Percentiles rank a stretch among this genome's conserved stretches.
These are phyloP conservation scores for Archilochus colubris DNA, from an alignment of 2,113 vertebrate species.

Conservation along the genomic window DNA sequence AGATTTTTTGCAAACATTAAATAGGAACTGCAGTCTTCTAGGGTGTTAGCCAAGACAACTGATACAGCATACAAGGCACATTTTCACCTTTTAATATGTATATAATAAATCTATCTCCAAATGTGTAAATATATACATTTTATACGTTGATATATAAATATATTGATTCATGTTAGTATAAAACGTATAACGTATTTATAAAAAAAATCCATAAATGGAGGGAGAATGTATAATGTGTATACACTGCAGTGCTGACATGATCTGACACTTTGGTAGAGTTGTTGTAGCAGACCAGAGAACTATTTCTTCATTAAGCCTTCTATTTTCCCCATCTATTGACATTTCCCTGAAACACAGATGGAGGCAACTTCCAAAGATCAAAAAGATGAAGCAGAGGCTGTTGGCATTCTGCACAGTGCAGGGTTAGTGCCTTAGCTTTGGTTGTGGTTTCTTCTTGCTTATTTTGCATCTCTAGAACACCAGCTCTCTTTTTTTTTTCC, in stretches of 20 bases:
- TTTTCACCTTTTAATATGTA: not conserved
- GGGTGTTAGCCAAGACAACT: not conserved
- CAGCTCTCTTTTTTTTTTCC: not conserved
- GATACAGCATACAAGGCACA: not conserved
- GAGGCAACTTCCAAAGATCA: not conserved
- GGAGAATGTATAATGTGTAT: not conserved
- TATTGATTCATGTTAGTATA: too few species aligned
- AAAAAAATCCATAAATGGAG: not conserved
- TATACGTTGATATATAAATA: too few species aligned
- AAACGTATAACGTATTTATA: too few species aligned
- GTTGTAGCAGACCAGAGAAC: not conserved
- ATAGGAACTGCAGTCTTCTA: not conserved
- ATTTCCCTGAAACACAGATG: not conserved
- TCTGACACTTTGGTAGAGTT: not conserved
- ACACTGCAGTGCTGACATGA: not conserved
- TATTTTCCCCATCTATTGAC: not conserved
- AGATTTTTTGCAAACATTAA: not conserved
- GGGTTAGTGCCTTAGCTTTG: not conserved
- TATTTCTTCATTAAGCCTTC: not conserved
- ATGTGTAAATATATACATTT: not conserved
- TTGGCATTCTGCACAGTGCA: not conserved
- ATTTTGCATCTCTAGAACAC: not conserved
- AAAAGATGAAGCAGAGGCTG: not conserved
- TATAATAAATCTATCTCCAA: not conserved
- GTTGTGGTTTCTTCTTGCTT: not conserved